Conservation (phyloP, 2,888 invertebrate species). For the Scrobipalpa atriplicella region DNA sequence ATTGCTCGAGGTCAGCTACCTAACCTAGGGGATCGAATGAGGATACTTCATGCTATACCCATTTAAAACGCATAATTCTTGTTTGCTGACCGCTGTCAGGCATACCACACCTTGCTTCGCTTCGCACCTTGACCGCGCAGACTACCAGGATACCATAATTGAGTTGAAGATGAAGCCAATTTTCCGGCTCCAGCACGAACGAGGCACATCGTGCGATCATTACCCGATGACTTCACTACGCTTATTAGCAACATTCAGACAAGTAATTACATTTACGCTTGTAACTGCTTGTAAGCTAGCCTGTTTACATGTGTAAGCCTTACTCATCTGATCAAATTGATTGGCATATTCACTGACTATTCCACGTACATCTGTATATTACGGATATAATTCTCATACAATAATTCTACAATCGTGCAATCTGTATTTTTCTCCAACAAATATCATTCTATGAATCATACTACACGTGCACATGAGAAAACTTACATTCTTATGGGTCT, state of each 20-base stretch:
- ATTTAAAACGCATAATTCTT: no score
- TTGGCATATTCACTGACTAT: slow-evolving; percentile 14
- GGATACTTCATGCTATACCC: no score
- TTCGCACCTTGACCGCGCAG: slow-evolving; percentile 47
- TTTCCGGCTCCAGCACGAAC: slow-evolving; percentile 70
- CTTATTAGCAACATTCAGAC: slow-evolving; percentile 42
- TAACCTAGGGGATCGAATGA: no score
- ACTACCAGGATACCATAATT: slow-evolving; percentile 54
- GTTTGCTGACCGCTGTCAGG: not conserved
- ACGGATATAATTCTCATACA: not conserved
- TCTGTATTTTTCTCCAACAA: not conserved
- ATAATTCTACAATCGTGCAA: not conserved
- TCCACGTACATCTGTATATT: not conserved
- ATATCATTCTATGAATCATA: not conserved
- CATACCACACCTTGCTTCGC: no score
- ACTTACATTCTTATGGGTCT: not conserved
- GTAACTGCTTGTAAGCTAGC: slow-evolving; percentile 33
- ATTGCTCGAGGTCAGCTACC: no score
- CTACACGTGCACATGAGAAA: not conserved
- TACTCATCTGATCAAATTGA: slow-evolving; percentile 30
- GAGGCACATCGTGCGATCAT: slow-evolving; percentile 59
- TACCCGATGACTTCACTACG: slow-evolving; percentile 65
- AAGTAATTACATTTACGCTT: slow-evolving; percentile 42
- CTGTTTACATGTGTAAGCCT: slow-evolving; percentile 26
- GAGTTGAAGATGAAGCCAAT: slow-evolving; percentile 50